A percentile compares a stretch with the other conserved stretches of the same genome.
Evolutionary conservation across 2,888 invertebrate genomes (phyloP).

Genomic region (Corbicula japonica): DNA sequence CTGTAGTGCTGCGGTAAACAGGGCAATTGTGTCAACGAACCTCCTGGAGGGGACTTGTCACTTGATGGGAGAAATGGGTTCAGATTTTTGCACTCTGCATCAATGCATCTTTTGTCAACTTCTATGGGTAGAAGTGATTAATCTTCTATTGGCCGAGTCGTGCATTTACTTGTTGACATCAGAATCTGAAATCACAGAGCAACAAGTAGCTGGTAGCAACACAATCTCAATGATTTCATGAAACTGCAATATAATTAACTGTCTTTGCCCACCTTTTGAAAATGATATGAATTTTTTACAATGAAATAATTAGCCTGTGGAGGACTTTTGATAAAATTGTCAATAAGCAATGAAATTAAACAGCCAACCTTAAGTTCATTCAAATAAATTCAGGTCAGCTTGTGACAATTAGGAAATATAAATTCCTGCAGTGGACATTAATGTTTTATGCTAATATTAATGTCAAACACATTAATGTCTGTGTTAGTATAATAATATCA

Average conservation of each 20-base stretch:
- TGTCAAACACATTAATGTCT: too few relatives aligned
- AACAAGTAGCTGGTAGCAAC: conserved; percentile 14
- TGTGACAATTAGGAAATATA: too few relatives aligned
- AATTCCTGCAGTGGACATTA: too few relatives aligned
- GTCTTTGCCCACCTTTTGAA: conserved; percentile 32
- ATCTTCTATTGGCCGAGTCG: conserved; percentile 4
- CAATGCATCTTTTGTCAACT: conserved; percentile 54
- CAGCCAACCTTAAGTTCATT: too few relatives aligned
- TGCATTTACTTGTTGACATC: conserved; percentile 45
- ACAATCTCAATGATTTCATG: conserved; percentile 40
- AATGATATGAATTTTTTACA: conserved; percentile 53
- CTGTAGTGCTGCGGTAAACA: conserved; percentile 3
- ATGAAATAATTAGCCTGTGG: conserved; percentile 47
- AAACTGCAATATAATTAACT: conserved; percentile 56
- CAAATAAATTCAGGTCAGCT: too few relatives aligned
- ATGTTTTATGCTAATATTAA: too few relatives aligned
- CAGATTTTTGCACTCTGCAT: conserved; percentile 45
- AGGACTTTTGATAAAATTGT: conserved; percentile 47
- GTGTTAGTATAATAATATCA: too few relatives aligned
- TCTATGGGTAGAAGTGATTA: conserved; percentile 30
- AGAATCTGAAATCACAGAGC: conserved; percentile 27
- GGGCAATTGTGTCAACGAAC: conserved; percentile 9
- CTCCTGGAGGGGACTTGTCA: conserved; percentile 35
- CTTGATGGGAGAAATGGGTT: conserved; percentile 22
- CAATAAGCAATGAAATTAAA: conserved; percentile 36